Conservation (phyloP, 2,888 invertebrate species). For the Osedax fenrisi region DNA sequence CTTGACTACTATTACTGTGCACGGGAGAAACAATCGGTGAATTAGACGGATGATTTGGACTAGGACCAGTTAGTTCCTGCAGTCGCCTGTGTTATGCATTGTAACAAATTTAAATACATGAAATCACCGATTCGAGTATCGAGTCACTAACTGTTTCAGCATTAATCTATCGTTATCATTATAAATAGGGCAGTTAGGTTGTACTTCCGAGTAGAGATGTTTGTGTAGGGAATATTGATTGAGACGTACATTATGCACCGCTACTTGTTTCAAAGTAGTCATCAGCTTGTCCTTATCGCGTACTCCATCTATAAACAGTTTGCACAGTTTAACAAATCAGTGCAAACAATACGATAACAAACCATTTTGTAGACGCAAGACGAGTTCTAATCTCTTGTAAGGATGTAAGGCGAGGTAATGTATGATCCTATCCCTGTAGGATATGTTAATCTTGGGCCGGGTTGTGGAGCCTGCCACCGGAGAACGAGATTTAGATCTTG, state of each 20-base stretch:
- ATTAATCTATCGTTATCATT: constrained; percentile 72
- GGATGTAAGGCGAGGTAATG: constrained; percentile 82
- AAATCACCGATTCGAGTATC: too few relatives aligned
- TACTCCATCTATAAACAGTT: constrained; percentile 62
- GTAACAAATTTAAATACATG: neutral
- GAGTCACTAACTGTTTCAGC: constrained; percentile 62
- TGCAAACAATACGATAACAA: constrained; percentile 18
- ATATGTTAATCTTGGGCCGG: neutral
- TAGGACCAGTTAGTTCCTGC: constrained; percentile 10
- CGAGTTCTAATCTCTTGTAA: constrained; percentile 79
- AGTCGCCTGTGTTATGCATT: constrained; percentile 5
- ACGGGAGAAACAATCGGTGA: constrained; percentile 44
- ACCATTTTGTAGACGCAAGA: constrained; percentile 68
- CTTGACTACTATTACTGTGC: constrained; percentile 38
- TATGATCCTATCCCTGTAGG: constrained; percentile 76
- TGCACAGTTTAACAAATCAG: neutral
- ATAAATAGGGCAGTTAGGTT: constrained; percentile 76
- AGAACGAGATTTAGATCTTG: neutral
- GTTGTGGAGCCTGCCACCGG: neutral
- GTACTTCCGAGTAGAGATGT: constrained; percentile 80
- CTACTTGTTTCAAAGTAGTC: constrained; percentile 68
- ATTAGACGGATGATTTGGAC: constrained; percentile 10
- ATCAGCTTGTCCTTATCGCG: constrained; percentile 67
- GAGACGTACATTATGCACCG: constrained; percentile 62
- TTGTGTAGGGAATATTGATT: constrained; percentile 77